A percentile compares a stretch with the other conserved stretches of the same genome.
Conservation (phyloP, 2,113 vertebrate species). For the Archilochus colubris region DNA sequence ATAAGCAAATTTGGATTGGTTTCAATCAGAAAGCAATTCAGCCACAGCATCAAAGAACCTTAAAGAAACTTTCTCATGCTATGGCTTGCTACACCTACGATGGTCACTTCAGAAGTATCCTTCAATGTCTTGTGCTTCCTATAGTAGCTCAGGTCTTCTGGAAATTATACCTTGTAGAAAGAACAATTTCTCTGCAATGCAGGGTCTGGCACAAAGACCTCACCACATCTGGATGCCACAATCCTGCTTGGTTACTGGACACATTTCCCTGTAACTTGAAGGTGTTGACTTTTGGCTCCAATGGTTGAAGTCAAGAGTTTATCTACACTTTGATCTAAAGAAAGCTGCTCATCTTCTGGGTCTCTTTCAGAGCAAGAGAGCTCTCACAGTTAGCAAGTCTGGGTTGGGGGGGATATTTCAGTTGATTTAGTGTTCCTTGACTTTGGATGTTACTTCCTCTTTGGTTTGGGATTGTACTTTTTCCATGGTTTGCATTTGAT, state of each 20-base stretch:
- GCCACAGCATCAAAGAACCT: not conserved
- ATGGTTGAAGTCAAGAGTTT: not conserved
- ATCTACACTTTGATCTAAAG: not conserved
- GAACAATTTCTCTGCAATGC: not conserved
- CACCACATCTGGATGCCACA: not conserved
- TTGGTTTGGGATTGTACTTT: not conserved
- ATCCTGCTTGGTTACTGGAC: not conserved
- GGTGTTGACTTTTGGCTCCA: not conserved
- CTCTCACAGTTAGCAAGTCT: not conserved
- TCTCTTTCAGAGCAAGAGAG: not conserved
- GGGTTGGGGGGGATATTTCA: not conserved
- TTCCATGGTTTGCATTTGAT: not conserved
- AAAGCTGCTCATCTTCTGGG: not conserved
- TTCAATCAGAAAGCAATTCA: slow-evolving; percentile 2
- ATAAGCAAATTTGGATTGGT: not conserved
- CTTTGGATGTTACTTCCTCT: not conserved
- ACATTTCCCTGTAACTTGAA: not conserved
- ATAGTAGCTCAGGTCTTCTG: not conserved
- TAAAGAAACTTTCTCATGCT: not conserved
- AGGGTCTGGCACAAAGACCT: not conserved
- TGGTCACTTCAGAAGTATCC: not conserved
- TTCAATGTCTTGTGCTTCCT: not conserved
- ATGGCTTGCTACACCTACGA: not conserved
- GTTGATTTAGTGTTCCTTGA: not conserved
- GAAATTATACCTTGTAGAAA: not conserved